Conservation (phyloP, 1,140 invertebrate genomes). For the Medauroidea extradentata region DNA sequence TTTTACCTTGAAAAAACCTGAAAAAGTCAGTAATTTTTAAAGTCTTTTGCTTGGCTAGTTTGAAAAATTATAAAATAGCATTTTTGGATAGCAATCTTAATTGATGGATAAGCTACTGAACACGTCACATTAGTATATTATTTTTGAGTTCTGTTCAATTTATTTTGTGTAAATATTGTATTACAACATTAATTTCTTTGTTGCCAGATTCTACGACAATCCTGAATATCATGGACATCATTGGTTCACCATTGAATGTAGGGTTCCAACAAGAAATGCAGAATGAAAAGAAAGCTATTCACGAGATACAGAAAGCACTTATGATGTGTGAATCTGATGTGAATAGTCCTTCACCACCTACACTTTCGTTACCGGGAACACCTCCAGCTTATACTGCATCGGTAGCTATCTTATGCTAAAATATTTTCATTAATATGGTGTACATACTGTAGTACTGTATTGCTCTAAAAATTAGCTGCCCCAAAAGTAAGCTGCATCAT, state of each 20-base stretch:
- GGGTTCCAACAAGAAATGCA: slow-evolving; percentile 34
- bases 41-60: too few species aligned
- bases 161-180: too few species aligned
- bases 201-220: slow-evolving; percentile 39
- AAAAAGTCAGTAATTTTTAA: too few species aligned
- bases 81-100: too few species aligned
- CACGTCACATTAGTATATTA: too few species aligned
- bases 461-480: too few species aligned
- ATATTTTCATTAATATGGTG: not conserved
- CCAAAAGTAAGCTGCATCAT: too few species aligned
- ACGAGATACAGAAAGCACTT: slow-evolving; percentile 82
- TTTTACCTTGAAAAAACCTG: too few species aligned
- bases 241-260: slow-evolving; percentile 26
- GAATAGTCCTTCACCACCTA: slow-evolving; percentile 59
- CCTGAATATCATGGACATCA: slow-evolving; percentile 47
- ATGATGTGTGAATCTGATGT: slow-evolving; percentile 71
- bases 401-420: slow-evolving; percentile 43
- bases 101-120: too few species aligned
- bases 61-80: too few species aligned
- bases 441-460: not conserved
- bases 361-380: slow-evolving; percentile 51
- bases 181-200: too few species aligned
- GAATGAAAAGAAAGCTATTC: slow-evolving; percentile 79
- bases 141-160: too few species aligned
- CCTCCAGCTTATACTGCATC: slow-evolving; percentile 60